Base-by-base conservation (phyloP, 1,140 invertebrate genomes). In the Micrasema longulum region DNA sequence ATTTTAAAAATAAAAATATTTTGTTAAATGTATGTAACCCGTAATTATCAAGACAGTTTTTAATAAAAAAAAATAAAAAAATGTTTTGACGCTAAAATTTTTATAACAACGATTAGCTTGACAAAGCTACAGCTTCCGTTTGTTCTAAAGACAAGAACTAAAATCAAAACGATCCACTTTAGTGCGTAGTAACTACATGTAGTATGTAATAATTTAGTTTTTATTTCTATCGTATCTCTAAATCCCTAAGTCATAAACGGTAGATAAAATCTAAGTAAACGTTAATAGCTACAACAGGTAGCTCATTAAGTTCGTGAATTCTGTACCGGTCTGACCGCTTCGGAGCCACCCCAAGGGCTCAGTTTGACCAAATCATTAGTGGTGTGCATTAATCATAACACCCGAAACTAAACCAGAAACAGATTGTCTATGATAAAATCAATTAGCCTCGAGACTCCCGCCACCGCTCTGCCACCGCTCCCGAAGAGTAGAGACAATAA, bases 341-440 rank as follows among this genome's bases (percentile, higher is more conserved):
- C 45, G 20, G 38, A 43, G 23, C 16, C 20, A n/a, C 38, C 57
- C 71, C 52, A 14, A 26, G 38, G 64, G 69, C 62, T 38, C 53
- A 66, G 38, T 73, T 69, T 63, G 71, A 57, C 23, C 69, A 45
- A 52, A 71, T 43, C 66, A 69, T 48, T 48, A 52, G 35, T 63
- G 47, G 38, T 47, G 36, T 45, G 64, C 64, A 73, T 73, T 73
- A 73, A 73, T 73, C 71, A 73, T 73, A 73, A 73, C 71, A 73
- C 65, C 64, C 52, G 71, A 52, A n/a, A 57, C 52, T 11, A 52
- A 67, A 52, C 45, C 7, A 57, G 43, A 31, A 47, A 41, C 69
- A 65, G 69, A 71, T 71, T 71, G 69, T 62, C 43, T 63, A 45
- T 43, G 57, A 71, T 71, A 64, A 63, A 55, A 66, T 67, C 71